Base-by-base conservation (phyloP, 2,113 vertebrate species). In the Rynchops niger region DNA sequence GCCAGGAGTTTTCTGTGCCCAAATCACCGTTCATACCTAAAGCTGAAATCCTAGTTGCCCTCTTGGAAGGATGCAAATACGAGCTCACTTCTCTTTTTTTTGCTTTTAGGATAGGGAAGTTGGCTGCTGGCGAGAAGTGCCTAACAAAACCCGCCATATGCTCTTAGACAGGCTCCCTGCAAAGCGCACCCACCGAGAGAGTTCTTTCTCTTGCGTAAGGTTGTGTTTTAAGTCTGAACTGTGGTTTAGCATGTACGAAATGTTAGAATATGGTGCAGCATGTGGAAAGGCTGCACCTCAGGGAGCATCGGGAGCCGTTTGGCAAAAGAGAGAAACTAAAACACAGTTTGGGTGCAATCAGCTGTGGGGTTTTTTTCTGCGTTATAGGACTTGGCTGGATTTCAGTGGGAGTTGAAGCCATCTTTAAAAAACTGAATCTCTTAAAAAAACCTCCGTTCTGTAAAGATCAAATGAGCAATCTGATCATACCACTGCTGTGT, bases 381-480 rank as follows among this genome's bases (percentile, higher is more conserved):
- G 0, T 58, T 84, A 12, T 1, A 59, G 77, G 25, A 82, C 65
- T 94, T 95, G 83, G 91, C 88, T 87, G 77, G 62, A 40, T 95
- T 96, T 97, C 86, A 87, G 77, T 79, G 73, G 40, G 25, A 79
- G 27, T 42, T 82, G 93, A 77, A 93, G 66, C 65, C 36, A 79
- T 92, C 61, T 90, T 93, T 91, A 89, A 79, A 85, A 86, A 67
- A 26, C 6, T 3, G 70, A 52, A 50, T 85, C 32, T 70, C 71
- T 85, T 82, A 23, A 89, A 74, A 61, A 36, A 76, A 72, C 49
- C 86, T 91, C 47, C 10, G 1, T 79, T 92, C 83, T 56, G 40
- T 19, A 45, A 53, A 62, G 59, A 82, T 84, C 40, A 92, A 91
- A 65, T 89, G 92, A 96, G 88, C 91, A 94, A 74, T 91, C 80